Conservation (phyloP, 2,113 vertebrate species). For the Ammodytes dubius region DNA sequence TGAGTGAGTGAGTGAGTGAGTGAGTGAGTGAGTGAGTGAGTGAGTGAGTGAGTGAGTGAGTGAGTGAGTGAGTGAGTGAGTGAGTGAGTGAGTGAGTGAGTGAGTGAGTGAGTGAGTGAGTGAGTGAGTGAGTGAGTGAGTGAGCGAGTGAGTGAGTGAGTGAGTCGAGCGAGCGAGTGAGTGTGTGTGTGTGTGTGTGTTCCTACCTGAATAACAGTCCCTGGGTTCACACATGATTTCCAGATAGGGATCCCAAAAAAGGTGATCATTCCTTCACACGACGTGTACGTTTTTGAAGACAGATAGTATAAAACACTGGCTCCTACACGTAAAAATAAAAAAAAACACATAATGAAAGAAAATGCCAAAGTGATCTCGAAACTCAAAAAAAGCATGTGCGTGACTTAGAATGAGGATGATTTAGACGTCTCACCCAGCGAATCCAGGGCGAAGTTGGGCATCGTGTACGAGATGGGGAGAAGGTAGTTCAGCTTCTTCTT, state of each 20-base stretch:
- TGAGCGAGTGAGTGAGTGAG: no score
- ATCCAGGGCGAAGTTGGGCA: neutral
- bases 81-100: neutral
- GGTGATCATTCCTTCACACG: rapidly evolving
- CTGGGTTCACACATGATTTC: neutral
- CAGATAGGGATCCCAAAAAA: neutral
- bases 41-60: no score
- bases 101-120: no score
- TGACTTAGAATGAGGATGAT: neutral
- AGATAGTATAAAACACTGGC: neutral
- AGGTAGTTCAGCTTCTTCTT: neutral
- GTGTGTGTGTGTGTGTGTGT: neutral
- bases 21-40: no score
- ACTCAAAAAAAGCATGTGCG: neutral
- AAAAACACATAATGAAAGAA: neutral
- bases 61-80: no score
- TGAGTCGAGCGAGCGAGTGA: no score
- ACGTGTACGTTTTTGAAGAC: neutral
- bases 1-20: no score
- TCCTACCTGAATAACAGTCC: neutral
- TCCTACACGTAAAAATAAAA: neutral
- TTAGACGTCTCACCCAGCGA: neutral
- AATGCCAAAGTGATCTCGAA: neutral
- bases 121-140: no score
- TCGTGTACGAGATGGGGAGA: neutral